phyloP scores from a whole-genome alignment of 1,140 invertebrate genomes.

The Pteromalus puparum region DNA sequence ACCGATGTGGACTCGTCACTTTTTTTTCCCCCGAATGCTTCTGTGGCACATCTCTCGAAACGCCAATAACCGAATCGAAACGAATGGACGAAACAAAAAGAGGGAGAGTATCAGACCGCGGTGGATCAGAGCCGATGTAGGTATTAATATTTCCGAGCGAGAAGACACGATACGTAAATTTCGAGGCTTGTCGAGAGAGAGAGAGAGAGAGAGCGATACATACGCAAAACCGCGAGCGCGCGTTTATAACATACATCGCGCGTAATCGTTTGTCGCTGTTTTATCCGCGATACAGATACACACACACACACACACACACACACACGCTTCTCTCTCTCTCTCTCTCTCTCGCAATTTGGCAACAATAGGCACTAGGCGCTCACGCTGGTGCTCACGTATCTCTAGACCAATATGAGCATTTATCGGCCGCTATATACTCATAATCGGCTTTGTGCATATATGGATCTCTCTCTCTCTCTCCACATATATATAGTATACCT shows the following conservation, averaged over 20 bases:
- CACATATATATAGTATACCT: neutral
- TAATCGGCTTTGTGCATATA: conserved; percentile 48
- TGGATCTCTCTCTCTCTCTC: neutral
- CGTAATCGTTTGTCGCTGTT: conserved; percentile 30
- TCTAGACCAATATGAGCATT: conserved; percentile 33
- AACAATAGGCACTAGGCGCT: neutral
- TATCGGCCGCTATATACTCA: conserved; percentile 11
- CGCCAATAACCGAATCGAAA: neutral
- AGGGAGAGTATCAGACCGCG: too few relatives aligned
- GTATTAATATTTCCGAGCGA: conserved; percentile 41
- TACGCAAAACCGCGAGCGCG: neutral
- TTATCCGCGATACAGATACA: neutral
- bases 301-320: too few relatives aligned
- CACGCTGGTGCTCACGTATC: neutral
- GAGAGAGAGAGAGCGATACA: too few relatives aligned
- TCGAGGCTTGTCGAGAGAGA: neutral
- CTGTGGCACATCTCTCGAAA: neutral
- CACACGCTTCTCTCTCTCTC: neutral
- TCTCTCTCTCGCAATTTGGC: neutral
- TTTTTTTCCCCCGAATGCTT: neutral
- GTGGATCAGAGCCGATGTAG: neutral
- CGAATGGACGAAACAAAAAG: neutral
- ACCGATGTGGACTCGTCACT: neutral
- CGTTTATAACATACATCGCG: neutral
- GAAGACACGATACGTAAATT: conserved; percentile 19